Evolutionary conservation across 2,888 invertebrate species (phyloP).

Genomic region (Caradrina kadenii): DNA sequence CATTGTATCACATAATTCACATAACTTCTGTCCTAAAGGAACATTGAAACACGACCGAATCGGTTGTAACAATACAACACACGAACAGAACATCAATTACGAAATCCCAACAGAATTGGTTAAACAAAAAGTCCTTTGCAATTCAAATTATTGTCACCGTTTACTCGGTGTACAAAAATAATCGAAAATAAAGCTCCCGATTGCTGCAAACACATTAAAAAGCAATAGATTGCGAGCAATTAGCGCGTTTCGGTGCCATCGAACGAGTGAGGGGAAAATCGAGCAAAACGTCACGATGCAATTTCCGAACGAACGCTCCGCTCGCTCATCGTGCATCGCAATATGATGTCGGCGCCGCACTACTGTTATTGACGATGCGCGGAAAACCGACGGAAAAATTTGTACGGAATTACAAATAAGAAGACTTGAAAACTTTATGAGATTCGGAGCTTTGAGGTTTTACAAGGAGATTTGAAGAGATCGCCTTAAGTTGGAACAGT

Average conservation of each 20-base stretch:
- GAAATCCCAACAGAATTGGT: slow-evolving; percentile 36
- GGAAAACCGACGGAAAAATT: slow-evolving; percentile 33
- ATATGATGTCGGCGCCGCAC: slow-evolving; percentile 55
- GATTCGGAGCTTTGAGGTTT: slow-evolving; percentile 20
- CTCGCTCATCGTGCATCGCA: slow-evolving; percentile 44
- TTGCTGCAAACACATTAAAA: slow-evolving; percentile 81
- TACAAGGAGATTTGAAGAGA: slow-evolving; percentile 6
- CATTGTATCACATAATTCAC: background rate
- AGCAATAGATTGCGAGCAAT: slow-evolving; percentile 85
- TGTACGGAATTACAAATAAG: slow-evolving; percentile 32
- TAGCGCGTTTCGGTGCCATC: slow-evolving; percentile 71
- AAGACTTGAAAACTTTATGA: slow-evolving; percentile 27
- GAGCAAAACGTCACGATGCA: slow-evolving; percentile 73
- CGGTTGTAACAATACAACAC: slow-evolving; percentile 7
- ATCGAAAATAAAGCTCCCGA: slow-evolving; percentile 69
- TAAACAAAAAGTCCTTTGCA: slow-evolving; percentile 48
- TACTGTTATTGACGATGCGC: slow-evolving; percentile 40
- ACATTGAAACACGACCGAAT: slow-evolving; percentile 4
- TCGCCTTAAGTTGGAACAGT: slow-evolving; percentile 16
- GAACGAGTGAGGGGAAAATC: slow-evolving; percentile 58
- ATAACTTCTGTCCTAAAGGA: background rate
- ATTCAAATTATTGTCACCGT: slow-evolving; percentile 68
- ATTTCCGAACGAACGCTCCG: slow-evolving; percentile 73
- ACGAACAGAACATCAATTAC: slow-evolving; percentile 43
- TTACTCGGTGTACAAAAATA: slow-evolving; percentile 67